These are phyloP conservation scores for Acleris holmiana DNA, from an alignment of 2,888 invertebrate genomes.

Conservation along the genomic window DNA sequence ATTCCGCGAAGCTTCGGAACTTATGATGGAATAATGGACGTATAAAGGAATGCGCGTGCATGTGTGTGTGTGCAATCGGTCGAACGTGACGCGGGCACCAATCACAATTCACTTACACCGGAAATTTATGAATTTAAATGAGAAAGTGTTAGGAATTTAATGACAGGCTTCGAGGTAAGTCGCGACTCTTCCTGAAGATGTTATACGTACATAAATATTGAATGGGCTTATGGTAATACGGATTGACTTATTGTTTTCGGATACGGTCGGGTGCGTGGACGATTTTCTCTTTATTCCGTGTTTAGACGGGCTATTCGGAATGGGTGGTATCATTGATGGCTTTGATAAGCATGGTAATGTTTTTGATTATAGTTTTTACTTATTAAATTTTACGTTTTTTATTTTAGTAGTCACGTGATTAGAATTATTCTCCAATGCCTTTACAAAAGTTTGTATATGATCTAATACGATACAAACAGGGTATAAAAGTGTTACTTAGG, in stretches of 20 bases:
- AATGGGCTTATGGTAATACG: conserved; percentile 50
- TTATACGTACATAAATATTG: conserved; percentile 64
- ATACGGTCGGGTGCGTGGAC: conserved; percentile 51
- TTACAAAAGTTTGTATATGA: too few species aligned
- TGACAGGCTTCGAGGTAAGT: conserved; percentile 71
- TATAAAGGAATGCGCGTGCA: conserved; percentile 48
- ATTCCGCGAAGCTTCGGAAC: conserved; percentile 35
- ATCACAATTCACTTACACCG: conserved; percentile 73
- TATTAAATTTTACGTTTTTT: too few species aligned
- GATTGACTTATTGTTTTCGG: conserved; percentile 61
- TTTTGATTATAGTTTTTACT: not conserved
- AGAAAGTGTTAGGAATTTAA: conserved; percentile 84
- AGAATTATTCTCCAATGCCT: too few species aligned
- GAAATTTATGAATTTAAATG: conserved; percentile 84
- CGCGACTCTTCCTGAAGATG: conserved; percentile 58
- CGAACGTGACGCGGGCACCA: conserved; percentile 73
- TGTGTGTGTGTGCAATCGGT: conserved; percentile 68
- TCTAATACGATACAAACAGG: too few species aligned
- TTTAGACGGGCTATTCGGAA: conserved; percentile 34
- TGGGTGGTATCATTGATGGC: conserved; percentile 22
- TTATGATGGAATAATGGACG: conserved; percentile 47
- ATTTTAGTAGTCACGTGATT: too few species aligned
- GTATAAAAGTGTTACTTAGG: too few species aligned
- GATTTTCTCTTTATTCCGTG: conserved; percentile 50
- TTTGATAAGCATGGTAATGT: conserved; percentile 5